These are phyloP conservation scores for Lithobates sylvaticus DNA, from an alignment of 2,797 vertebrate species.

Conservation along the genomic window DNA sequence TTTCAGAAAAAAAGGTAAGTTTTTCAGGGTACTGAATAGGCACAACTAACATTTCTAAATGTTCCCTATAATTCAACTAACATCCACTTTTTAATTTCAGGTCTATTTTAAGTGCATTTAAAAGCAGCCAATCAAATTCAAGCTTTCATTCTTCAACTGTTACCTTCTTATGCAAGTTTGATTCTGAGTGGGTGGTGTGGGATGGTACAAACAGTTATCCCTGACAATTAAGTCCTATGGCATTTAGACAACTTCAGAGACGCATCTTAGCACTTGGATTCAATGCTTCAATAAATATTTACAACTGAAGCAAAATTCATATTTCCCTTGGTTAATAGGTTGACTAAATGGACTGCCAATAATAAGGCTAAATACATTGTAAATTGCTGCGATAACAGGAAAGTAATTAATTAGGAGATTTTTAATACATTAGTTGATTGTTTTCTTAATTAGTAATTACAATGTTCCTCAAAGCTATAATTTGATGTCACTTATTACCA, in stretches of 20 bases:
- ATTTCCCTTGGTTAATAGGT: constrained; percentile 14
- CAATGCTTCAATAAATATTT: background rate
- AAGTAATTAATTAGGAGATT: constrained; percentile 21
- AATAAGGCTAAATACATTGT: background rate
- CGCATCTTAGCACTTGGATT: background rate
- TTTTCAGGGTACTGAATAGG: too few species aligned
- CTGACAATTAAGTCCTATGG: background rate
- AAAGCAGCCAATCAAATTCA: too few species aligned
- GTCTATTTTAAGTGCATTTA: too few species aligned
- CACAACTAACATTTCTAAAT: too few species aligned
- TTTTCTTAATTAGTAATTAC: constrained; percentile 27
- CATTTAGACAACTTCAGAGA: background rate
- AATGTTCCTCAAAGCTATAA: constrained; percentile 19
- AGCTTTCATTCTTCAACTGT: too few species aligned
- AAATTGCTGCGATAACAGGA: background rate
- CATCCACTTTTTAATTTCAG: too few species aligned
- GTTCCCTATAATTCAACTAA: too few species aligned
- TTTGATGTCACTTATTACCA: background rate
- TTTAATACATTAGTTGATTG: constrained; percentile 24
- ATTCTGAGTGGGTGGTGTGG: background rate
- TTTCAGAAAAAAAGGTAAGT: too few species aligned
- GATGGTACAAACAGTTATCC: background rate
- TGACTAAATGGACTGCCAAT: background rate
- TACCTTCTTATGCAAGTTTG: background rate
- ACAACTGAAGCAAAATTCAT: background rate